Base-by-base conservation (phyloP, 2,113 vertebrate genomes). In the Eonycteris spelaea region DNA sequence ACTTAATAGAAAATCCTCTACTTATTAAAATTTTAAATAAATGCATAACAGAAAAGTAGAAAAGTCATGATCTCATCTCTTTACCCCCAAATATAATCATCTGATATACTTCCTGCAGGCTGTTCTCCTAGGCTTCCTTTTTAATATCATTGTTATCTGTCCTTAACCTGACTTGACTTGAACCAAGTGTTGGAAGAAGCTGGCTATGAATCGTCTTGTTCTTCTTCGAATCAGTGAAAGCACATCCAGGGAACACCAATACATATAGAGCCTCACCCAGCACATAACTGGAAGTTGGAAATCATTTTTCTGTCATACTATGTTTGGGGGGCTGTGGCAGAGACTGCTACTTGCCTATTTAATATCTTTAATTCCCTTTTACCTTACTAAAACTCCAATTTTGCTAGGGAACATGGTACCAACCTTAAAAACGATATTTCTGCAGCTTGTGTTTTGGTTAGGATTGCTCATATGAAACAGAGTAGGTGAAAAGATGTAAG, bases 1-100 rank as follows among this genome's bases (percentile, higher is more conserved):
- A 87, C 38, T 83, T 75, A 96, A 71, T 30, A 91, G 80, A 75
- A 89, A 95, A 87, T 63, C 38, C 43, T 89, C 92, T 90, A 38
- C 73, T 63, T 89, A 85, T n/a, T n/a, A 63, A 57, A 15, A 18
- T 51, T 77, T 77, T 26, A 82, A 87, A 78, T 84, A 94, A 95
- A 71, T 55, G 26, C 38, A 67, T 67, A 91, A 88, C 35, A 78
- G 74, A 84, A 87, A 90, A 70, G 79, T 67, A 63, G 33, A 79
- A 94, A 61, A 83, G n/a, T 38, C 68, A 78, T 68, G 43, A 77
- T 33, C 22, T 28, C 65, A 78, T 75, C 67, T 77, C n/a, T 61
- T 73, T 73, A 63, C 53, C 16, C n/a, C 48, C n/a, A 24, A 59
- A 4, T 78, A 18, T 88, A 51, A 91, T 83, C 74, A 24, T 57